A percentile compares a stretch with the other conserved stretches of the same genome.
phyloP scores from a whole-genome alignment of 2,888 invertebrate species.

The Polyommatus iphigenia region DNA sequence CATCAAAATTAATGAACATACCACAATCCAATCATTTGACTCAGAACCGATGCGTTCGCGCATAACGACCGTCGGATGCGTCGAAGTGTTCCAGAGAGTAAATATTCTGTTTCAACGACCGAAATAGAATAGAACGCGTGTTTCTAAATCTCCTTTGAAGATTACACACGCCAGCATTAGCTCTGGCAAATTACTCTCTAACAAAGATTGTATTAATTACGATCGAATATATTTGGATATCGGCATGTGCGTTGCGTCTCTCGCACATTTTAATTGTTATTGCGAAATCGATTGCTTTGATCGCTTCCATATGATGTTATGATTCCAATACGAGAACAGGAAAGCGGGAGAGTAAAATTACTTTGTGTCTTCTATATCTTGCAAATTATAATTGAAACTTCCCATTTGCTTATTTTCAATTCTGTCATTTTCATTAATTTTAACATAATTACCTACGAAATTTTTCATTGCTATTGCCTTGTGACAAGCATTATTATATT shows the following conservation, averaged over 20 bases:
- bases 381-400: neutral
- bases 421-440: neutral
- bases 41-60: conserved; percentile 74
- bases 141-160: conserved; percentile 81
- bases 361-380: neutral
- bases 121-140: conserved; percentile 80
- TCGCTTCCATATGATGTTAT: conserved; percentile 43
- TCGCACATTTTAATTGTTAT: conserved; percentile 59
- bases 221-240: conserved; percentile 74
- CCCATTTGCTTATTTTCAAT: neutral
- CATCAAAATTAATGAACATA: conserved; percentile 63
- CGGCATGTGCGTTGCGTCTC: conserved; percentile 60
- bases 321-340: conserved; percentile 6
- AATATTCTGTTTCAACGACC: conserved; percentile 79
- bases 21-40: conserved; percentile 69
- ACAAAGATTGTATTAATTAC: conserved; percentile 81
- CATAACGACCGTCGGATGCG: conserved; percentile 78
- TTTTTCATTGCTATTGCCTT: too few relatives aligned
- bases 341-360: neutral
- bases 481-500: too few relatives aligned
- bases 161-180: conserved; percentile 79
- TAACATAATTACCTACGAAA: too few relatives aligned
- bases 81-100: conserved; percentile 78
- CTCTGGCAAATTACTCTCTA: conserved; percentile 80
- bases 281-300: conserved; percentile 37